phyloP scores from a whole-genome alignment of 2,888 invertebrate species.

The Lasioglossum vierecki region DNA sequence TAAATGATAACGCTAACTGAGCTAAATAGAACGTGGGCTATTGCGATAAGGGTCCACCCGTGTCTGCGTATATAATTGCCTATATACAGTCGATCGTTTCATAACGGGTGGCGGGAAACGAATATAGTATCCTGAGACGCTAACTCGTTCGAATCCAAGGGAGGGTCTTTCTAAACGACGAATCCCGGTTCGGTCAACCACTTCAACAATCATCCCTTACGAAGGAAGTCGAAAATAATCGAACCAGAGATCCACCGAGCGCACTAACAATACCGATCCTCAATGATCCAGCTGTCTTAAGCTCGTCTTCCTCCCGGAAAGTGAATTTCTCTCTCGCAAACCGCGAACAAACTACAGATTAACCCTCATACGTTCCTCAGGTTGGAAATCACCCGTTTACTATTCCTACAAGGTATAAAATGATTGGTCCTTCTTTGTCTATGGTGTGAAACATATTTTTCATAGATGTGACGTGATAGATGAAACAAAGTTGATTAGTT shows the following conservation, averaged over 20 bases:
- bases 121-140: constrained; percentile 72
- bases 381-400: no score
- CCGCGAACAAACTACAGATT: constrained; percentile 22
- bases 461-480: no score
- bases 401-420: no score
- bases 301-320: constrained; percentile 70
- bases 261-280: constrained; percentile 42
- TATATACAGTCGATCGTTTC: constrained; percentile 65
- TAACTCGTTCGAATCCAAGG: constrained; percentile 66
- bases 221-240: background rate
- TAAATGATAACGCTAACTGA: constrained; percentile 59
- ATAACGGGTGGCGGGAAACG: constrained; percentile 30
- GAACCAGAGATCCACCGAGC: constrained; percentile 16
- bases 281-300: constrained; percentile 61
- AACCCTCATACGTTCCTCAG: no score
- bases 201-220: background rate
- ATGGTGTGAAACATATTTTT: no score
- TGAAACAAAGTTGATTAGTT: no score
- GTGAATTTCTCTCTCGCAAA: constrained; percentile 36
- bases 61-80: constrained; percentile 47
- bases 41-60: constrained; percentile 54
- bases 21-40: constrained; percentile 55
- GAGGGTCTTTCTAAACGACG: constrained; percentile 43
- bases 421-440: no score
- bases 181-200: constrained; percentile 12